phyloP scores from a whole-genome alignment of 2,888 invertebrate genomes.

The Apotomis capreana region DNA sequence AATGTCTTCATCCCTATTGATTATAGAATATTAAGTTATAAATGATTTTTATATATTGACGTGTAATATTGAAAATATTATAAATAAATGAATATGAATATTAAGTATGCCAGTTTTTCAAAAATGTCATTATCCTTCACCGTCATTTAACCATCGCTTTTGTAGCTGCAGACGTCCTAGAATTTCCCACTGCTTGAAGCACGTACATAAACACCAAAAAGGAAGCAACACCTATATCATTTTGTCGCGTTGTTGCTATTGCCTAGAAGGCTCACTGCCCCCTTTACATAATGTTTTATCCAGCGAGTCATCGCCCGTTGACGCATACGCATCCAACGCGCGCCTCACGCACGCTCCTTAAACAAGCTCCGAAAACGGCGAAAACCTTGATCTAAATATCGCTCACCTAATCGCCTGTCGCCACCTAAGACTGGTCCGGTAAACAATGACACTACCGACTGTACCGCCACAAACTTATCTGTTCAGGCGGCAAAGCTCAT shows the following conservation, averaged over 20 bases:
- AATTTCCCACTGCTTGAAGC: too few relatives aligned
- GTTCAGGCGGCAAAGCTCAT: slow-evolving; percentile 2
- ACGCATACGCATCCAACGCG: slow-evolving; percentile 30
- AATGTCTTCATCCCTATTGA: too few relatives aligned
- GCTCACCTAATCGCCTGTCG: slow-evolving; percentile 8
- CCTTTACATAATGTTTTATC: neutral
- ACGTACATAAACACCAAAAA: too few relatives aligned
- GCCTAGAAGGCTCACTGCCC: neutral
- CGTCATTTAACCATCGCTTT: too few relatives aligned
- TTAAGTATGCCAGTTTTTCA: too few relatives aligned
- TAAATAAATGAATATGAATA: too few relatives aligned
- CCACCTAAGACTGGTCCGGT: slow-evolving; percentile 17
- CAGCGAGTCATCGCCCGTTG: slow-evolving; percentile 19
- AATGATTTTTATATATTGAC: too few relatives aligned
- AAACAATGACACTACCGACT: slow-evolving; percentile 28
- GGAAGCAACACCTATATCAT: neutral
- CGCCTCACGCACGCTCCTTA: slow-evolving; percentile 35
- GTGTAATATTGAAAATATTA: too few relatives aligned
- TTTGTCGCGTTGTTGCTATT: neutral
- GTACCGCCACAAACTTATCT: slow-evolving; percentile 1
- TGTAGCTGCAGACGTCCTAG: too few relatives aligned
- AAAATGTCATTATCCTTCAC: too few relatives aligned
- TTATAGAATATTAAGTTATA: too few relatives aligned
- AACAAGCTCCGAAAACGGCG: slow-evolving; percentile 28
- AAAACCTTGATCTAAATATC: slow-evolving; percentile 36